Evolutionary conservation across 2,888 invertebrate genomes (phyloP).

Genomic region (Philopedon plagiatum): DNA sequence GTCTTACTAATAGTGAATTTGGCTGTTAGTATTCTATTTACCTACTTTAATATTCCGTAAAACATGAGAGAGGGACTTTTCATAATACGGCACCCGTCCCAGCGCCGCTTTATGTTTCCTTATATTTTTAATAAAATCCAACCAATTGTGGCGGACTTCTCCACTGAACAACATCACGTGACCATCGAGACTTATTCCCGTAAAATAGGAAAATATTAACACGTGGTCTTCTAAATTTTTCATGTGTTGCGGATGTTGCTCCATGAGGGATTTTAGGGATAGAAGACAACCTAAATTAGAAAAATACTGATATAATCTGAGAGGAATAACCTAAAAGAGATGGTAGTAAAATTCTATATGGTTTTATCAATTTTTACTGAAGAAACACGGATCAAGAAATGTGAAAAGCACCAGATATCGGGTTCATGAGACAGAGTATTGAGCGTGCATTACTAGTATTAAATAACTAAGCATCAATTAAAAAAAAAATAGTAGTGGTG

Average conservation of each 20-base stretch:
- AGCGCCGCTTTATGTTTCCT: constrained; percentile 81
- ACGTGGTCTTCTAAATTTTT: constrained; percentile 76
- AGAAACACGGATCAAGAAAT: no score
- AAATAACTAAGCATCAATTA: no score
- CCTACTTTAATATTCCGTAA: constrained; percentile 87
- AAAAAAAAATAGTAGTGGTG: no score
- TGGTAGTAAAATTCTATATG: no score
- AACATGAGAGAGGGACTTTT: constrained; percentile 87
- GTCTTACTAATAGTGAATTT: no score
- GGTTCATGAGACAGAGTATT: no score
- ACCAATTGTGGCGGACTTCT: constrained; percentile 94
- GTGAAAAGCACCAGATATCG: no score
- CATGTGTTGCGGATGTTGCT: constrained; percentile 83
- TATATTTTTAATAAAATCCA: constrained; percentile 89
- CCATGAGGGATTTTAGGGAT: constrained; percentile 82
- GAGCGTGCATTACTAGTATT: no score
- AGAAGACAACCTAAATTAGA: constrained; percentile 77
- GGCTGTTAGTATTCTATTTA: no score
- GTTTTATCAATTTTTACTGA: no score
- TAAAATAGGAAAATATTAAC: constrained; percentile 89
- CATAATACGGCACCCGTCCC: constrained; percentile 84
- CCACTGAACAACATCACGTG: constrained; percentile 92
- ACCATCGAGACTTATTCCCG: constrained; percentile 92
- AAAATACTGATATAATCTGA: no score
- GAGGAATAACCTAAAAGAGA: no score